These are phyloP conservation scores for Ochlodes sylvanus DNA, from an alignment of 2,888 invertebrate species.

Conservation along the genomic window DNA sequence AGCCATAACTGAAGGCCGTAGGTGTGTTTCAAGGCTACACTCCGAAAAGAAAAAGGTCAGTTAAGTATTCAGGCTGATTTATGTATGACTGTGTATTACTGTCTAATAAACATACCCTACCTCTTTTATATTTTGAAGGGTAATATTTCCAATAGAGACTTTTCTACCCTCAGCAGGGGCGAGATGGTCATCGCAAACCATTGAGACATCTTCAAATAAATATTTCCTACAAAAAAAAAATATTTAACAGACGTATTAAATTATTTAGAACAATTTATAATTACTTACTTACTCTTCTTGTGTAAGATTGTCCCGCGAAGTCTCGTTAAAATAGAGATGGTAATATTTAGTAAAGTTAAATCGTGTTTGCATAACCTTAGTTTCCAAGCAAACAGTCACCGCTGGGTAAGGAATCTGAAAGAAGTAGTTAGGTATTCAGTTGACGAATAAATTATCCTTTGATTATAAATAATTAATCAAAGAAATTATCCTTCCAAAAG, in stretches of 20 bases:
- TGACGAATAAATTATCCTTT: too few relatives aligned
- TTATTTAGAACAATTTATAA: conserved; percentile 11
- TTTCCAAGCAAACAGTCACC: conserved; percentile 88
- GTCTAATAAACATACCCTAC: conserved; percentile 53
- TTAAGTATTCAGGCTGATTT: too few relatives aligned
- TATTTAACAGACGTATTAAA: background rate
- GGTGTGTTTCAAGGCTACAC: too few relatives aligned
- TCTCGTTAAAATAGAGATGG: conserved; percentile 61
- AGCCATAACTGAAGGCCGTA: too few relatives aligned
- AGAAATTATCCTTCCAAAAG: too few relatives aligned
- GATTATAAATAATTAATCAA: too few relatives aligned
- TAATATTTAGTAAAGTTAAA: conserved; percentile 87
- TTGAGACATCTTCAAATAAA: conserved; percentile 80
- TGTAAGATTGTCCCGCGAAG: conserved; percentile 65
- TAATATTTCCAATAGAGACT: conserved; percentile 73
- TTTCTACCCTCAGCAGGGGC: conserved; percentile 75
- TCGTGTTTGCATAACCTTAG: conserved; percentile 86
- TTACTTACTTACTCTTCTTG: conserved; percentile 81
- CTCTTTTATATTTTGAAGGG: conserved; percentile 83
- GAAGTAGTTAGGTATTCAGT: too few relatives aligned
- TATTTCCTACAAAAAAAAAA: conserved; percentile 65
- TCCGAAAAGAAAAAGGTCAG: too few relatives aligned
- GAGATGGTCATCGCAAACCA: conserved; percentile 86
- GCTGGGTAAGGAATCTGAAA: conserved; percentile 87
- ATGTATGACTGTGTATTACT: too few relatives aligned